These are phyloP conservation scores for Cephalopterus ornatus DNA, from an alignment of 2,113 vertebrate species.

Conservation along the genomic window DNA sequence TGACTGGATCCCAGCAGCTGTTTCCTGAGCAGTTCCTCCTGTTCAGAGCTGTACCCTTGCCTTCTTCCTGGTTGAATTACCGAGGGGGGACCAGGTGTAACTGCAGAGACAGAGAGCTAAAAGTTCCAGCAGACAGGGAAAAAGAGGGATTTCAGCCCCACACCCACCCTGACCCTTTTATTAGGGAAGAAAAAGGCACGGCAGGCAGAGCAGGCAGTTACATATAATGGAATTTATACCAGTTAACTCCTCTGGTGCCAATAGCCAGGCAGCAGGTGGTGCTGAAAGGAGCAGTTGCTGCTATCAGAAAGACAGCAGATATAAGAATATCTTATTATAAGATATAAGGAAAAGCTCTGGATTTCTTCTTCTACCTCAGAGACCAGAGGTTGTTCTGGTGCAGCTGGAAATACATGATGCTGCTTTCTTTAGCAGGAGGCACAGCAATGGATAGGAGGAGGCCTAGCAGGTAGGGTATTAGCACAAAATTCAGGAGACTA, in stretches of 20 bases:
- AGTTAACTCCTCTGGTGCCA: neutral
- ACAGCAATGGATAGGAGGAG: neutral
- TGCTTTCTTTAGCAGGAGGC: neutral
- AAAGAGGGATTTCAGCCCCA: neutral
- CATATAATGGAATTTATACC: neutral
- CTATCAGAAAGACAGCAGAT: no score
- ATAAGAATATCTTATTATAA: no score
- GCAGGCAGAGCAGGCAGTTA: neutral
- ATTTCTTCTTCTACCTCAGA: neutral
- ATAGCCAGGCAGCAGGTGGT: neutral
- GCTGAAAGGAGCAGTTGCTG: neutral
- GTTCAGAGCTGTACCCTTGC: neutral
- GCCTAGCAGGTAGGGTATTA: neutral
- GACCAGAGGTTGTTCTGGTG: neutral
- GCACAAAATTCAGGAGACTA: neutral
- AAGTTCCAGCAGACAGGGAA: neutral
- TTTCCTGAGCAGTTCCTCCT: neutral
- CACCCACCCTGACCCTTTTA: neutral
- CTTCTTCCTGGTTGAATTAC: neutral
- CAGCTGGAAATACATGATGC: neutral
- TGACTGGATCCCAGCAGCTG: fast-evolving
- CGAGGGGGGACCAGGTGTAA: neutral
- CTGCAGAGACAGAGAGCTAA: neutral
- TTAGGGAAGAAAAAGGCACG: neutral
- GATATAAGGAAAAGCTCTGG: fast-evolving